Conservation (phyloP, 2,113 vertebrate genomes). For the Scopus umbretta region DNA sequence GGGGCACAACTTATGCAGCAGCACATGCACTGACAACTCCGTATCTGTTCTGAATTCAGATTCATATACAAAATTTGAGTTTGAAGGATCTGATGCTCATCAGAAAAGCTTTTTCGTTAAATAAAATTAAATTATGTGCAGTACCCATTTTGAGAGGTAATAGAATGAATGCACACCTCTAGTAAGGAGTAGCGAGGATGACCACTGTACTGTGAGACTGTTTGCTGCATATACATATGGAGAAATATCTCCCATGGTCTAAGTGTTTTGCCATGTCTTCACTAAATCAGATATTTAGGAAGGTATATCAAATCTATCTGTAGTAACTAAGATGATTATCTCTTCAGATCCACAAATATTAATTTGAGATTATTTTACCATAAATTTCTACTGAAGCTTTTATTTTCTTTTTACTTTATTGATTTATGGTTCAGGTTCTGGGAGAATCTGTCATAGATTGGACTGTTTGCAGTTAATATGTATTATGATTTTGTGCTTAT, state of each 20-base stretch:
- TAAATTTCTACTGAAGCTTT: not conserved
- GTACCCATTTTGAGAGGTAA: not conserved
- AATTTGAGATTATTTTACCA: not conserved
- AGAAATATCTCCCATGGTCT: not conserved
- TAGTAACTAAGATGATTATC: not conserved
- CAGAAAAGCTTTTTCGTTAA: not conserved
- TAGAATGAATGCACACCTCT: not conserved
- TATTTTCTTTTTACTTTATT: not conserved
- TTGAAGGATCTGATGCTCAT: not conserved
- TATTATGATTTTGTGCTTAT: not conserved
- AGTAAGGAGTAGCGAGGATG: not conserved
- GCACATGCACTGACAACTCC: rapidly evolving
- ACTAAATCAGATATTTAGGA: not conserved
- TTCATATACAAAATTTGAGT: not conserved
- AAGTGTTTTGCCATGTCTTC: not conserved
- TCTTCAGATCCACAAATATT: not conserved
- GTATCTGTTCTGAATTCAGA: not conserved
- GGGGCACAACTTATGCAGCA: rapidly evolving
- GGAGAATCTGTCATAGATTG: not conserved
- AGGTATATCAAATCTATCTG: not conserved
- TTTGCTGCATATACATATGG: not conserved
- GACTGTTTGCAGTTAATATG: not conserved
- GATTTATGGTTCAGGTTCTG: not conserved
- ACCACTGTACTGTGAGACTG: not conserved
- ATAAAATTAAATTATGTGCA: not conserved